phyloP scores from a whole-genome alignment of 2,113 vertebrate species.

The Mesembrinibis cayennensis region DNA sequence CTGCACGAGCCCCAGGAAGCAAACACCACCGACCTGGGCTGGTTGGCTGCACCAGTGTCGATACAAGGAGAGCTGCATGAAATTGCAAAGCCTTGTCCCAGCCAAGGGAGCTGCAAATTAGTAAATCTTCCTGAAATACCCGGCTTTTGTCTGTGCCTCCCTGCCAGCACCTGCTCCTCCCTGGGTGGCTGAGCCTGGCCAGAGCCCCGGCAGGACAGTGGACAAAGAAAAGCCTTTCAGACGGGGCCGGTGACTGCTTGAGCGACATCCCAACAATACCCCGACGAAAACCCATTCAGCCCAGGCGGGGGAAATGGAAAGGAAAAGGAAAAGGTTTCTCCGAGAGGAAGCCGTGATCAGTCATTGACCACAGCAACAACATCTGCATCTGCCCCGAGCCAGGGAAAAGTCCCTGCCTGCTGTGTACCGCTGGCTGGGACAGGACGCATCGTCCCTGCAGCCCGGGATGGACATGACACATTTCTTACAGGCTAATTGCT shows the following conservation, averaged over 20 bases:
- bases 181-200: constrained; percentile 37
- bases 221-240: constrained; percentile 46
- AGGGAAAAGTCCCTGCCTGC: not conserved
- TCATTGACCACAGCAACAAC: not conserved
- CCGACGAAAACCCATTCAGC: not conserved
- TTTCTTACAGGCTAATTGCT: not conserved
- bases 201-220: not conserved
- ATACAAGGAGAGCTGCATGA: not conserved
- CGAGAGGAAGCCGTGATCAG: not conserved
- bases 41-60: fast-evolving
- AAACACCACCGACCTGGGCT: fast-evolving
- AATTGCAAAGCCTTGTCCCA: not conserved
- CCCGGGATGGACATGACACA: not conserved
- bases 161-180: constrained; percentile 41
- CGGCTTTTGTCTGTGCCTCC: constrained; percentile 17
- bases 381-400: constrained; percentile 3
- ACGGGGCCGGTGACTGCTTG: not conserved
- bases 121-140: not conserved
- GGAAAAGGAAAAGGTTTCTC: constrained; percentile 14
- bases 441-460: not conserved
- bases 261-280: constrained; percentile 31
- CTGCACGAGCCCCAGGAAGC: not conserved
- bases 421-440: not conserved
- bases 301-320: not conserved
- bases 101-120: not conserved